Base-by-base conservation (phyloP, 2,113 vertebrate species). In the Noturus placidus region DNA sequence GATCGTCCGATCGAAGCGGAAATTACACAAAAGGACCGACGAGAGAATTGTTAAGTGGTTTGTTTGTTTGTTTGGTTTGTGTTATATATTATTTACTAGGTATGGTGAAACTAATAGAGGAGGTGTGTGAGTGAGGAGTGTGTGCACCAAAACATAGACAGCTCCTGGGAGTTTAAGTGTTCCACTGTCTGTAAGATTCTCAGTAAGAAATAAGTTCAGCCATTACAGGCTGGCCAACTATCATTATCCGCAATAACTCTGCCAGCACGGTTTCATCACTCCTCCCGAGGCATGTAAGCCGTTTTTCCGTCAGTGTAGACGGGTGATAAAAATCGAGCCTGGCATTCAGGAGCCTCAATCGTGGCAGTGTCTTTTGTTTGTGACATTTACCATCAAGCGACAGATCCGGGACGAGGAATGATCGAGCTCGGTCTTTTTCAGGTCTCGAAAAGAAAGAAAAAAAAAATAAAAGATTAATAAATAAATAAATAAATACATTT, bases 301-400 rank as follows among this genome's bases (percentile, higher is more conserved):
- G 76, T 85, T 85, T 69, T 83, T 84, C 50, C 17, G 57, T 85
- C 59, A 69, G 78, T 82, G 33, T 88, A 82, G 83, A 83, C 20
- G 76, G 83, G 79, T 83, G 89, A 90, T 88, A 86, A 83, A 90
- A 84, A 86, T 70, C 87, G 57, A 83, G 84, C 67, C 72, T 88
- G 82, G 82, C 87, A 88, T 90, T 88, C 84, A 25, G 74, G 81
- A 61, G 61, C 56, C 46, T 85, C 76, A 72, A 30, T n/a, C 67
- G n/a, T 38, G 20, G 76, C 82, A 19, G 42, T 3, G 52, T 69
- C 88, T 86, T 90, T 84, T 88, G 86, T 89, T 89, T 85, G 82
- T 79, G 59, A 90, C 81, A 82, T 87, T 83, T 84, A 81, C 74
- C 61, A 20, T 63, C 56, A 74, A 86, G 78, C 52, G 86, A 72